Evolutionary conservation across 2,888 invertebrate genomes (phyloP).

Genomic region (Drosophila monieri): DNA sequence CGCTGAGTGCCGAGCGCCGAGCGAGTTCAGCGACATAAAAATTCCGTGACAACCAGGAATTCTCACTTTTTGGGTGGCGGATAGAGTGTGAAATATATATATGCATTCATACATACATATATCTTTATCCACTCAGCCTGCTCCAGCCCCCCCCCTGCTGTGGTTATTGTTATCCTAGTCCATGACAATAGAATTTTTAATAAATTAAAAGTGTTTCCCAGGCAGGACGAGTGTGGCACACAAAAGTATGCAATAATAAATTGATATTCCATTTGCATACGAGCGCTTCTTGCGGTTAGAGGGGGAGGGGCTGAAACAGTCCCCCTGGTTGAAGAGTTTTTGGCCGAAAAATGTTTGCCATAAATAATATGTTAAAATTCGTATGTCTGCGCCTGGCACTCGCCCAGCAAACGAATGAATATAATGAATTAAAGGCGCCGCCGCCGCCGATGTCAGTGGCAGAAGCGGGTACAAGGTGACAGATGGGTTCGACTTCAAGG

Average conservation of each 20-base stretch:
- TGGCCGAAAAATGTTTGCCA: constrained; percentile 48
- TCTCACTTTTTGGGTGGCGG: constrained; percentile 20
- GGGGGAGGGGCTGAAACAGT: background rate
- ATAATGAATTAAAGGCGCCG: constrained; percentile 62
- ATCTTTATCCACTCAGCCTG: background rate
- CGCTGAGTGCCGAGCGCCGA: constrained; percentile 42
- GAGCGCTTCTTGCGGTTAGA: constrained; percentile 17
- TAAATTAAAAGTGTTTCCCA: constrained; percentile 68
- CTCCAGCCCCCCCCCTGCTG: constrained; percentile 18
- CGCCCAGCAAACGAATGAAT: constrained; percentile 35
- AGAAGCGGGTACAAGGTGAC: background rate
- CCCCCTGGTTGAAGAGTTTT: constrained; percentile 26
- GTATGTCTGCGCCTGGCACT: constrained; percentile 57
- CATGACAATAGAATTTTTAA: constrained; percentile 74
- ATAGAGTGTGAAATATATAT: constrained; percentile 29
- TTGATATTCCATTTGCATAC: constrained; percentile 54
- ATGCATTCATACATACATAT: constrained; percentile 1
- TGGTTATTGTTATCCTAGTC: constrained; percentile 70
- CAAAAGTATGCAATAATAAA: constrained; percentile 64
- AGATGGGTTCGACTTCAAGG: constrained; percentile 5
- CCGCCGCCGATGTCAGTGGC: constrained; percentile 36
- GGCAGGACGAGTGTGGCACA: constrained; percentile 27
- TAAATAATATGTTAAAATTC: constrained; percentile 68
- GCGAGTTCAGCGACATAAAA: constrained; percentile 74
- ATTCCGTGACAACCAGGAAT: constrained; percentile 64